A percentile compares a stretch with the other conserved stretches of the same genome.
Evolutionary conservation across 1,140 invertebrate genomes (phyloP).

Genomic region (Zaprionus ornatus): DNA sequence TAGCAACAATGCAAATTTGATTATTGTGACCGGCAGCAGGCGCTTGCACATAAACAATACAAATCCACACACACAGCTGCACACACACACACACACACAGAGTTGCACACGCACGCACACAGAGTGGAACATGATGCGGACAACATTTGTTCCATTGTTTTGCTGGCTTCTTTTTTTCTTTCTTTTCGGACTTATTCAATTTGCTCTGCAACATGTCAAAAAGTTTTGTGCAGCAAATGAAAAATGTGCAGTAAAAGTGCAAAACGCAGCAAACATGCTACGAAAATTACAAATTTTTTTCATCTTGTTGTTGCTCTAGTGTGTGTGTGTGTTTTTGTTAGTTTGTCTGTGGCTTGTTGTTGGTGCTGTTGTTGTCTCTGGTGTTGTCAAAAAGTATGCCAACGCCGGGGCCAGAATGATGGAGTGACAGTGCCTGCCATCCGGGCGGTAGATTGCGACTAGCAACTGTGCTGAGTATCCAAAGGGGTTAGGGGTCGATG

Average conservation of each 20-base stretch:
- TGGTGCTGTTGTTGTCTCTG: constrained; percentile 68
- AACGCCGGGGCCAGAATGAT: constrained; percentile 63
- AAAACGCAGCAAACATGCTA: constrained; percentile 80
- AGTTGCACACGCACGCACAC: constrained; percentile 35
- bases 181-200: constrained; percentile 76
- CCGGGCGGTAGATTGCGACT: constrained; percentile 32
- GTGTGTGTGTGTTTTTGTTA: constrained; percentile 59
- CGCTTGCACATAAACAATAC: constrained; percentile 11
- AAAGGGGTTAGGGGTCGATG: constrained; percentile 51
- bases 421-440: constrained; percentile 57
- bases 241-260: constrained; percentile 79
- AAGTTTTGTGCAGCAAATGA: constrained; percentile 75
- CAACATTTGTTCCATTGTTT: constrained; percentile 65
- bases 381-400: constrained; percentile 79
- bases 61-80: background rate
- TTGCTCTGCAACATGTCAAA: constrained; percentile 81
- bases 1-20: constrained; percentile 58
- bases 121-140: constrained; percentile 25
- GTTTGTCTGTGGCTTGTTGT: constrained; percentile 73
- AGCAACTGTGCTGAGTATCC: constrained; percentile 22
- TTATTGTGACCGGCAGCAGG: constrained; percentile 53
- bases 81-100: background rate
- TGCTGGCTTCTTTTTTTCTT: constrained; percentile 43
- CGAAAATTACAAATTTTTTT: constrained; percentile 69
- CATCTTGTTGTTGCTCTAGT: constrained; percentile 30